Evolutionary conservation across 2,888 invertebrate species (phyloP).

Genomic region (Trichopoda pennipes): DNA sequence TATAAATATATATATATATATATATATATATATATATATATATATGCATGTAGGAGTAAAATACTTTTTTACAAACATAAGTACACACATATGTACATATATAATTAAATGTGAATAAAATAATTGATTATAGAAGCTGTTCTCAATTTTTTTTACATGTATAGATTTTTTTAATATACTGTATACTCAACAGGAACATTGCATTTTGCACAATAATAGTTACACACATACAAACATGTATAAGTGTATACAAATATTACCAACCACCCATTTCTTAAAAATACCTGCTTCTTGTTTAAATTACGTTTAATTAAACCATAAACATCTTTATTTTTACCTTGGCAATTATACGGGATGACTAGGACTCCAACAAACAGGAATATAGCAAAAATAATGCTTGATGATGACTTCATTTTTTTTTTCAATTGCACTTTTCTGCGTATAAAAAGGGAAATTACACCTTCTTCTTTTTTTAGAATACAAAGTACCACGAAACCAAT

Average conservation of each 20-base stretch:
- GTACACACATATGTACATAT: too few relatives aligned
- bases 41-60: not conserved
- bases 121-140: not conserved
- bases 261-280: not conserved
- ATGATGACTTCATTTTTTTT: constrained; percentile 74
- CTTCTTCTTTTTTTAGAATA: constrained; percentile 37
- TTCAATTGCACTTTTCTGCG: constrained; percentile 45
- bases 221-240: not conserved
- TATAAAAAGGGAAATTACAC: constrained; percentile 26
- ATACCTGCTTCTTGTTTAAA: too few relatives aligned
- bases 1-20: not conserved
- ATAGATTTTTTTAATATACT: not conserved
- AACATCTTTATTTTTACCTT: constrained; percentile 62
- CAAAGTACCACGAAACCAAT: constrained; percentile 20
- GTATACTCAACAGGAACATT: too few relatives aligned
- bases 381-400: constrained; percentile 72
- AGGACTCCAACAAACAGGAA: constrained; percentile 76
- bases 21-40: not conserved
- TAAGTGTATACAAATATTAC: not conserved
- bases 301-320: not conserved
- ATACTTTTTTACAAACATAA: too few relatives aligned
- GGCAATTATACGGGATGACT: constrained; percentile 71
- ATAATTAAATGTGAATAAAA: not conserved
- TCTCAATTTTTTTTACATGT: not conserved
- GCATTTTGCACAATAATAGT: not conserved